Base-by-base conservation (phyloP, 35 echinoderm and acorn worm genomes). In the Ptychodera flava region DNA sequence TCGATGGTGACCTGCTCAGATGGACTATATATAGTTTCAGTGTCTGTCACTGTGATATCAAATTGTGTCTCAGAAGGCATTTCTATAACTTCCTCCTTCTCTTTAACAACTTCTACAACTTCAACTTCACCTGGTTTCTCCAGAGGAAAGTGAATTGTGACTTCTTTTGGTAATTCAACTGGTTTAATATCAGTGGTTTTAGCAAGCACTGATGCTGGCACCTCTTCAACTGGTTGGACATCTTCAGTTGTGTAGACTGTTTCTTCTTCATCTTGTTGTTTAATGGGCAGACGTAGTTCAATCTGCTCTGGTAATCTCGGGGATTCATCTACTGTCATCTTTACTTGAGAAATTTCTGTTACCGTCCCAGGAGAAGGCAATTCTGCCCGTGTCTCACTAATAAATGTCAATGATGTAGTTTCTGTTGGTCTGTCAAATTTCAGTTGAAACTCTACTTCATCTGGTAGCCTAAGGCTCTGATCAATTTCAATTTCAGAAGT, bases 121-220 rank as follows among this genome's bases (percentile, higher is more conserved):
- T 81, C n/a, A 16, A 88, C 6, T 64, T 64, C 45, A 29, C 91
- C 80, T 64, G 89, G 84, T 31, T 97, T 89, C 37, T 88, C 87
- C 1, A 97, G 35, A 38, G 89, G 83, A 36, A 97, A 28, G 33
- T 78, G 83, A 29, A 93, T 75, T 0, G 89, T 97, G 27, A 89
- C 78, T 88, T 82, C 83, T 31, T 86, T 91, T 36, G 91, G 81
- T 1, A 86, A 81, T 35, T 91, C 86, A 35, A 84, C 87, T 30
- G 81, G 81, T 29, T 85, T 80, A 36, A 75, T 22, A 64, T 6
- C 45, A 64, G 45, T 64, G 45, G 6, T 12, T 6, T 64, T 22
- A 12, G 45, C 45, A 6, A 12, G 6, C 45, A 64, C 45, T 64
- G 45, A 64, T 22, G 6, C 45, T 64, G 45, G 45, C 22, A 64